These are phyloP conservation scores for Apocheima hispidaria DNA, from an alignment of 2,888 invertebrate genomes.

Conservation along the genomic window DNA sequence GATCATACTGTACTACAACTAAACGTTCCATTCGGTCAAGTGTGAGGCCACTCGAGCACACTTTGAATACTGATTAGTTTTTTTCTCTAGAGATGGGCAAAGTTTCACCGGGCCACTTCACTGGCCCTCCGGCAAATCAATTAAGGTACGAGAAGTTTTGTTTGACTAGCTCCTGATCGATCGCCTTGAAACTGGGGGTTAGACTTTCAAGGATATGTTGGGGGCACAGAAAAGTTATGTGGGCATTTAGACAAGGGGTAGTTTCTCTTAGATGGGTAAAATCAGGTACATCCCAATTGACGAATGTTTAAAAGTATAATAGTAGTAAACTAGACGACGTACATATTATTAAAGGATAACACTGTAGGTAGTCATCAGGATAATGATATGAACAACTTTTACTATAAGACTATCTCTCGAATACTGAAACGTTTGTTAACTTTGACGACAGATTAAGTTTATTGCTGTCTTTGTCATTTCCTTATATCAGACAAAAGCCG, in stretches of 20 bases:
- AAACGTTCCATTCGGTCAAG: constrained; percentile 49
- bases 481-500: too few species aligned
- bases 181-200: constrained; percentile 16
- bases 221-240: neutral
- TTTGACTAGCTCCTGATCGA: constrained; percentile 27
- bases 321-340: too few species aligned
- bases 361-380: too few species aligned
- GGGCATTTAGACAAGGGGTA: neutral
- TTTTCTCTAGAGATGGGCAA: constrained; percentile 48
- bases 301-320: too few species aligned
- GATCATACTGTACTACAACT: neutral
- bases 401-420: too few species aligned
- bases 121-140: constrained; percentile 22
- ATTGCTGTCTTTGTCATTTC: too few species aligned
- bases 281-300: too few species aligned
- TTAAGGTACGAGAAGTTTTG: constrained; percentile 19
- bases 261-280: too few species aligned
- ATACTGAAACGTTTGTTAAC: too few species aligned
- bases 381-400: too few species aligned
- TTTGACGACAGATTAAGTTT: too few species aligned
- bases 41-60: constrained; percentile 46
- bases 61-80: constrained; percentile 64
- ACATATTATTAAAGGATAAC: too few species aligned
- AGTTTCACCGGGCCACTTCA: constrained; percentile 44
- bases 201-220: neutral